Conservation (phyloP, 2,888 invertebrate species). For the Protodeltote pygarga region DNA sequence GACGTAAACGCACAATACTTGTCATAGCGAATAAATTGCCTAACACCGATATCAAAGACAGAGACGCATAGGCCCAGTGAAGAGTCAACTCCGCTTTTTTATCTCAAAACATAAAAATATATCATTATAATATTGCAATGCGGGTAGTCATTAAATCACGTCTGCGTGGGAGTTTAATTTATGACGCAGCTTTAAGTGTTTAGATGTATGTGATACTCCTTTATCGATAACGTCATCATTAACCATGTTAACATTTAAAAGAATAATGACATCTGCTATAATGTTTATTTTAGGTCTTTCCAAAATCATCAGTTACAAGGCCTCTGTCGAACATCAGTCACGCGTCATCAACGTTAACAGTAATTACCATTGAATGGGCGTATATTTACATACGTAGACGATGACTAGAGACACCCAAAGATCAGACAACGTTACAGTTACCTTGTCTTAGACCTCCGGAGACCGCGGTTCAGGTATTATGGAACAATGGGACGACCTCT, state of each 20-base stretch:
- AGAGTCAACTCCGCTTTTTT: slow-evolving; percentile 56
- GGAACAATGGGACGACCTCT: slow-evolving; percentile 75
- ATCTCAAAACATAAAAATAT: slow-evolving; percentile 65
- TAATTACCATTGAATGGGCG: slow-evolving; percentile 70
- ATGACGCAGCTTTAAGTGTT: slow-evolving; percentile 48
- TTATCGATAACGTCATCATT: slow-evolving; percentile 35
- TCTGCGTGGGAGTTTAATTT: slow-evolving; percentile 46
- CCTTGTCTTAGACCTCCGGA: slow-evolving; percentile 75
- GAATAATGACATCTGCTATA: slow-evolving; percentile 42
- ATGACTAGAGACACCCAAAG: slow-evolving; percentile 46
- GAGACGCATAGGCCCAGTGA: slow-evolving; percentile 65
- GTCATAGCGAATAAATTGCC: slow-evolving; percentile 76
- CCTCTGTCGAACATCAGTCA: slow-evolving; percentile 60
- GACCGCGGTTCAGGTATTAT: slow-evolving; percentile 59
- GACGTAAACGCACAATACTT: slow-evolving; percentile 68
- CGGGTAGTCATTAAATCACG: slow-evolving; percentile 59
- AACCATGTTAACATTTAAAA: slow-evolving; percentile 38
- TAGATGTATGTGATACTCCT: slow-evolving; percentile 49
- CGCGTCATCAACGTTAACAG: slow-evolving; percentile 64
- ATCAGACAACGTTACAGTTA: slow-evolving; percentile 71
- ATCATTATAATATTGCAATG: slow-evolving; percentile 60
- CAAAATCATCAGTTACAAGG: slow-evolving; percentile 64
- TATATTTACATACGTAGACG: slow-evolving; percentile 45
- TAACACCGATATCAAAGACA: slow-evolving; percentile 69
- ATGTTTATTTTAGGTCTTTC: slow-evolving; percentile 49